These are phyloP conservation scores for Ptiloglossa arizonensis DNA, from an alignment of 1,140 invertebrate species.

Conservation along the genomic window DNA sequence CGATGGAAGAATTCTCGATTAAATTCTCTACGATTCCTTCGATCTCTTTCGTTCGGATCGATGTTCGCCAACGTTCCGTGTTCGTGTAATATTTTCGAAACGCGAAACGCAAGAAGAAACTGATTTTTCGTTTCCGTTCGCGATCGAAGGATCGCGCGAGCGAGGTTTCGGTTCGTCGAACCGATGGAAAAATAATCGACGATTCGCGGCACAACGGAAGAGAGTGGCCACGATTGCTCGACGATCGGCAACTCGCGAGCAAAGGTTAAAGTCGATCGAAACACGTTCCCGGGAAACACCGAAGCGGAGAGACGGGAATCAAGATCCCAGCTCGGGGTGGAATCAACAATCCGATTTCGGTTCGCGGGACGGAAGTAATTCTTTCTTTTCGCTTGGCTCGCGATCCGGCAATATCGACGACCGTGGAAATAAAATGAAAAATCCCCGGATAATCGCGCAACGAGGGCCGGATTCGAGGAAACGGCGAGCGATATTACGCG, in stretches of 20 bases:
- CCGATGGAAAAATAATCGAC: not conserved
- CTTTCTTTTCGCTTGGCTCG: not conserved
- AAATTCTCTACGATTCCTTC: no score
- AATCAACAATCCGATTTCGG: conserved; percentile 21
- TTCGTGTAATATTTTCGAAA: no score
- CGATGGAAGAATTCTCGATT: not conserved
- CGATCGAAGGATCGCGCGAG: no score
- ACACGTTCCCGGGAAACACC: not conserved
- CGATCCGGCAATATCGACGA: not conserved
- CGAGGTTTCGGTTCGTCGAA: no score
- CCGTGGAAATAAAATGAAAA: not conserved
- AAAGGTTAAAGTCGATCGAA: not conserved
- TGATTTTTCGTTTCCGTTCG: no score
- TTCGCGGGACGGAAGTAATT: not conserved
- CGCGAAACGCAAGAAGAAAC: not conserved
- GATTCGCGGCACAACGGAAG: not conserved
- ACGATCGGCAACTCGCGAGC: not conserved
- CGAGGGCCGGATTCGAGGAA: not conserved
- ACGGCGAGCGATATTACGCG: not conserved
- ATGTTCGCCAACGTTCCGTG: no score
- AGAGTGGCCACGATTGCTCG: not conserved
- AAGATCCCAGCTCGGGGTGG: not conserved
- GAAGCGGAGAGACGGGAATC: not conserved
- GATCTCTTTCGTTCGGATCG: no score
- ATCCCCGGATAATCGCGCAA: not conserved